phyloP scores from a whole-genome alignment of 2,797 vertebrate species.

The Anableps anableps region DNA sequence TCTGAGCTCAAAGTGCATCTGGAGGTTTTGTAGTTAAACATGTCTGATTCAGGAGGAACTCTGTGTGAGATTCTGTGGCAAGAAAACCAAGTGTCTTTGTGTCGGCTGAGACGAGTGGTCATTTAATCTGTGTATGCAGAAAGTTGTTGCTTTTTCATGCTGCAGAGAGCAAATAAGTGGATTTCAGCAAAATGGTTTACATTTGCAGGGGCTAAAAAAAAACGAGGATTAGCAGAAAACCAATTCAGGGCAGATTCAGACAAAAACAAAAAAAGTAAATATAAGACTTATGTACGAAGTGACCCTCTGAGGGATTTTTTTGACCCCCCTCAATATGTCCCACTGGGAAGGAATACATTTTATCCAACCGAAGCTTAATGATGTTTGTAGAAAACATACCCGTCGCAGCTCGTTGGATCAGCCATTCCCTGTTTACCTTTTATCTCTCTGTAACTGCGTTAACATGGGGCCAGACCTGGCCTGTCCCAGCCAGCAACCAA shows the following conservation, averaged over 20 bases:
- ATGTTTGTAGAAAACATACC: constrained; percentile 7
- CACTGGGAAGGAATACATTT: constrained; percentile 14
- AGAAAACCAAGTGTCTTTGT: neutral
- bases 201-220: neutral
- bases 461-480: constrained; percentile 27
- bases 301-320: constrained; percentile 6
- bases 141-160: neutral
- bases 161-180: neutral
- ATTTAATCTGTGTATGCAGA: neutral
- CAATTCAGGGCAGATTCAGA: constrained; percentile 11
- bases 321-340: constrained; percentile 12
- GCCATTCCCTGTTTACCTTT: constrained; percentile 38
- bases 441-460: constrained; percentile 47
- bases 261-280: constrained; percentile 2
- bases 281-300: neutral
- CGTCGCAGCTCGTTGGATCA: constrained; percentile 17
- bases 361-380: constrained; percentile 22
- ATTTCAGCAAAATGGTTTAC: neutral
- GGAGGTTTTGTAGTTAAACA: neutral
- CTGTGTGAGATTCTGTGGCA: neutral
- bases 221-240: constrained; percentile 17
- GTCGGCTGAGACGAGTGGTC: neutral
- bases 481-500: constrained; percentile 27
- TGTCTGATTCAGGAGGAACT: constrained; percentile 7
- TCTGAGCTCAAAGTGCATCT: constrained; percentile 2